Conservation (phyloP, 1,140 invertebrate species). For the Armadillidium nasatum region DNA sequence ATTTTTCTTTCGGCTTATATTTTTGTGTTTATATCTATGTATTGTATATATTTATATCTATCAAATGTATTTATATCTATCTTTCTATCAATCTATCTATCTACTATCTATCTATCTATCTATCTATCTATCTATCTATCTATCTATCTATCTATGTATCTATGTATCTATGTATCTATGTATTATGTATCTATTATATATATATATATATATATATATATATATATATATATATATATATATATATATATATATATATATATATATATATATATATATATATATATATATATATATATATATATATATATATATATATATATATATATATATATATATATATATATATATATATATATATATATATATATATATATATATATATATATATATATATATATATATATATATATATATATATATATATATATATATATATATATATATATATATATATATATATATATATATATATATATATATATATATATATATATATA, state of each 20-base stretch:
- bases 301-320: constrained; percentile 25
- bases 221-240: constrained; percentile 18
- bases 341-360: constrained; percentile 19
- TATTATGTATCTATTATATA: not conserved
- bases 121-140: too few species aligned
- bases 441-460: constrained; percentile 10
- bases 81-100: too few species aligned
- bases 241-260: constrained; percentile 25
- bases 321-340: constrained; percentile 15
- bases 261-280: constrained; percentile 27
- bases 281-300: constrained; percentile 21
- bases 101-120: too few species aligned
- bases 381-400: not conserved
- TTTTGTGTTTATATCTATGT: too few species aligned
- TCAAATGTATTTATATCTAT: too few species aligned
- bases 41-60: too few species aligned
- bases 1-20: too few species aligned
- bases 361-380: constrained; percentile 20
- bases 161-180: too few species aligned
- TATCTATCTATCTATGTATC: too few species aligned
- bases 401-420: not conserved
- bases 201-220: not conserved
- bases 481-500: constrained; percentile 25
- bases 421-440: not conserved
- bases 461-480: constrained; percentile 20